Conservation (phyloP, 2,888 invertebrate genomes). For the Mechanitis mazaeus region DNA sequence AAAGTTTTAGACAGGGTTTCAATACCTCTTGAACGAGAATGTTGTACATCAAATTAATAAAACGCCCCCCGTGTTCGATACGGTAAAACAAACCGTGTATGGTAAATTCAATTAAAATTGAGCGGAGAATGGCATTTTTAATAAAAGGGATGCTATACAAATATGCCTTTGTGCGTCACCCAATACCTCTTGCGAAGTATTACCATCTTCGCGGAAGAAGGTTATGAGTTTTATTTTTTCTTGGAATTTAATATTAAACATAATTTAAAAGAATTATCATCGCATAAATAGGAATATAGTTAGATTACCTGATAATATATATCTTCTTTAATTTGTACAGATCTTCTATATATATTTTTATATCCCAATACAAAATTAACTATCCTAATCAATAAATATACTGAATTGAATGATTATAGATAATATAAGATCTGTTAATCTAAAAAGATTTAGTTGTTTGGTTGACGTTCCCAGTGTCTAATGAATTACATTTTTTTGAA, state of each 20-base stretch:
- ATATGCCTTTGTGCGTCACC: conserved; percentile 31
- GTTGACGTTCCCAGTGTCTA: too few species aligned
- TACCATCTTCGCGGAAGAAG: neutral
- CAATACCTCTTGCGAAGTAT: conserved; percentile 17
- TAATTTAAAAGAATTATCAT: neutral
- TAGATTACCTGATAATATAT: conserved; percentile 22
- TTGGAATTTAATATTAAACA: neutral
- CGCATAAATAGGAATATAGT: neutral
- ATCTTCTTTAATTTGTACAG: too few species aligned
- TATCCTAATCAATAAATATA: too few species aligned
- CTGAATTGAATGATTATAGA: too few species aligned
- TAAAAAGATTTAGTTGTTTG: too few species aligned
- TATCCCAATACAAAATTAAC: too few species aligned
- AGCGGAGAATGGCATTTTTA: conserved; percentile 32
- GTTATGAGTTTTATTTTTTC: neutral
- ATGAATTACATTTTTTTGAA: too few species aligned
- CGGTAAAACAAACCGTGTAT: conserved; percentile 9
- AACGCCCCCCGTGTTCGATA: conserved; percentile 2
- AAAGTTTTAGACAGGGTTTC: neutral
- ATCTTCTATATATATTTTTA: too few species aligned
- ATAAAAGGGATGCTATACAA: conserved; percentile 27
- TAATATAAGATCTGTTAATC: too few species aligned
- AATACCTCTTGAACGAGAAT: neutral
- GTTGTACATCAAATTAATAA: conserved; percentile 3
- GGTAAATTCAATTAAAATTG: conserved; percentile 29